Conservation (phyloP, 35 echinoderm and acorn worm genomes). For the Stichopus chloronotus region DNA sequence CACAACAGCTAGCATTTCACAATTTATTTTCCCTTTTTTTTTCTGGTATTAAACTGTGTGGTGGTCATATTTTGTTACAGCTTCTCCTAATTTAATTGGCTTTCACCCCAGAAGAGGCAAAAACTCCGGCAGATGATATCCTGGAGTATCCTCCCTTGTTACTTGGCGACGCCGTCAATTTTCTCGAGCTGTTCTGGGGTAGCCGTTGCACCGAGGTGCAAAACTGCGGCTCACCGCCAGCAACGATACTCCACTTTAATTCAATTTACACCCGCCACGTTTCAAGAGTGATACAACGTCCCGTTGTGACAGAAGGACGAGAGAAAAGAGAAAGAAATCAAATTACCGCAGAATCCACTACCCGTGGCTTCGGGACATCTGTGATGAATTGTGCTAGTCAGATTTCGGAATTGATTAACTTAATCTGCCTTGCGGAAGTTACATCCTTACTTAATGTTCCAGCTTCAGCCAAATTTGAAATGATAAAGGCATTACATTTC, state of each 20-base stretch:
- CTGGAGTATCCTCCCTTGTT: constrained; percentile 21
- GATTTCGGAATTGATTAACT: constrained; percentile 9
- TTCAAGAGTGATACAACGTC: constrained; percentile 50
- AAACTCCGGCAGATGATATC: constrained; percentile 17
- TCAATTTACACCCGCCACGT: constrained; percentile 46
- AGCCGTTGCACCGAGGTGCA: constrained; percentile 39
- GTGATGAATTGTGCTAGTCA: constrained; percentile 37
- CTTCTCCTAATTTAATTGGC: constrained; percentile 46
- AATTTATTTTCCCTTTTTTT: constrained; percentile 1
- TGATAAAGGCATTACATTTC: constrained; percentile 5
- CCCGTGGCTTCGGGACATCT: constrained; percentile 22
- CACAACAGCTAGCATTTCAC: constrained; percentile 38
- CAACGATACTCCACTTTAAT: constrained; percentile 40
- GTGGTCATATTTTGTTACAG: constrained; percentile 45
- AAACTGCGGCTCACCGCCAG: constrained; percentile 5
- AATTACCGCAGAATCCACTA: constrained; percentile 26
- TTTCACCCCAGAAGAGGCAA: constrained; percentile 20
- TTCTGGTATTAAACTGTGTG: neutral
- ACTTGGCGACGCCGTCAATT: constrained; percentile 29
- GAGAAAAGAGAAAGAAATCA: constrained; percentile 11
- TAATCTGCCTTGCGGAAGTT: neutral
- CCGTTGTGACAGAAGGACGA: constrained; percentile 42
- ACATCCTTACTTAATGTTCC: constrained; percentile 6
- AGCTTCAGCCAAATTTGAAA: neutral
- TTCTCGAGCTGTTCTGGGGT: constrained; percentile 36